These are phyloP conservation scores for Mastacembelus armatus DNA, from an alignment of 2,797 vertebrate species.

Conservation along the genomic window DNA sequence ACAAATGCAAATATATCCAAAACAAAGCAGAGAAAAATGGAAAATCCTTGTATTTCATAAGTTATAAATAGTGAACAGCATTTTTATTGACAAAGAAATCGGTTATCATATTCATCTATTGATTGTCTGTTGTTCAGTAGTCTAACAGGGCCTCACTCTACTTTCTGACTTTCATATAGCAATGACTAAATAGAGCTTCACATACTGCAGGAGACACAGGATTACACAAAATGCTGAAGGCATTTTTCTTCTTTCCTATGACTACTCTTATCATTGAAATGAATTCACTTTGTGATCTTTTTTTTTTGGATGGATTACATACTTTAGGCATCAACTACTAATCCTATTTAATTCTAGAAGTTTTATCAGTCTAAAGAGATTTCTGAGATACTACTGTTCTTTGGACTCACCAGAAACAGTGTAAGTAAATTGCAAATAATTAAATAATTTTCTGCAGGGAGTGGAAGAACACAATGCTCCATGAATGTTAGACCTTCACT, in stretches of 20 bases:
- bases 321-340: conserved; percentile 41
- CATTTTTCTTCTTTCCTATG: conserved; percentile 14
- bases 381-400: conserved; percentile 28
- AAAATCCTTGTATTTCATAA: neutral
- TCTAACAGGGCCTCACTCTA: neutral
- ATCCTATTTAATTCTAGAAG: conserved; percentile 52
- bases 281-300: conserved; percentile 22
- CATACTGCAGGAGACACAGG: conserved; percentile 14
- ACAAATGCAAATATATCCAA: neutral
- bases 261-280: conserved; percentile 44
- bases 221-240: conserved; percentile 29
- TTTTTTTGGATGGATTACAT: conserved; percentile 32
- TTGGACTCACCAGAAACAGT: neutral
- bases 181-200: neutral
- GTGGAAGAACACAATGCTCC: neutral
- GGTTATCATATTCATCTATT: too few species aligned
- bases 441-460: conserved; percentile 8
- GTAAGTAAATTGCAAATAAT: conserved; percentile 14
- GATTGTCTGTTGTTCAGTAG: neutral
- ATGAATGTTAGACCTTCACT: neutral
- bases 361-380: conserved; percentile 40
- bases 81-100: neutral
- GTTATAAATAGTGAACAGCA: accelerated
- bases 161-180: neutral
- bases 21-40: neutral